Evolutionary conservation across 2,113 vertebrate genomes (phyloP).

Genomic region (Meles meles): DNA sequence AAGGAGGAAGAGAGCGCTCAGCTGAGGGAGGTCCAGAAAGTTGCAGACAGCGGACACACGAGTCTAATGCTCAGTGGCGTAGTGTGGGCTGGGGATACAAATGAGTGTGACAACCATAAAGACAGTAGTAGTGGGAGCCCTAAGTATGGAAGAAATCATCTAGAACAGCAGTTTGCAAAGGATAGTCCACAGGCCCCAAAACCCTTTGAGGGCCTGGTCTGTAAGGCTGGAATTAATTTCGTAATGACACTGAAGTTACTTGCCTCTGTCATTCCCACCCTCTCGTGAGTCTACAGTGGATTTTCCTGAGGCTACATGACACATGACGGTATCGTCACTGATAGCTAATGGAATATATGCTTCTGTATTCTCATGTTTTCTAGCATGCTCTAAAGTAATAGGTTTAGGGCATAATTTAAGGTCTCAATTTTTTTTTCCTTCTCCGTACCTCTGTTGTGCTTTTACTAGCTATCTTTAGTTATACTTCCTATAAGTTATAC

Average conservation of each 20-base stretch:
- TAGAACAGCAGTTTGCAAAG: not conserved
- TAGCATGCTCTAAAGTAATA: not conserved
- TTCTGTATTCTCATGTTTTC: not conserved
- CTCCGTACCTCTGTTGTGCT: not conserved
- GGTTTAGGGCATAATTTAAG: not conserved
- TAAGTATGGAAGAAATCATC: not conserved
- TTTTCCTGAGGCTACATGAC: not conserved
- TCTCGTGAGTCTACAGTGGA: not conserved
- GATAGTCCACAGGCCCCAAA: not conserved
- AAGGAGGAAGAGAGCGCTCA: not conserved
- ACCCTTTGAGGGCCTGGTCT: not conserved
- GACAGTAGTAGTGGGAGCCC: not conserved
- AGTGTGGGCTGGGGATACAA: not conserved
- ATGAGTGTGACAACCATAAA: not conserved
- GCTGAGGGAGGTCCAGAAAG: not conserved
- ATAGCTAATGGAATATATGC: not conserved
- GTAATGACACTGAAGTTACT: not conserved
- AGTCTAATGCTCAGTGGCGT: not conserved
- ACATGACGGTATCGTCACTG: not conserved
- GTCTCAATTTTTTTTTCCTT: not conserved
- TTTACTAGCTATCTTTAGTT: not conserved
- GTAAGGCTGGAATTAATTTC: not conserved
- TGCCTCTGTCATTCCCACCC: not conserved
- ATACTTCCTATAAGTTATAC: not conserved
- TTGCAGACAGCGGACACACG: not conserved